phyloP scores from a whole-genome alignment of 1,140 invertebrate genomes.

The Drosophila asahinai region DNA sequence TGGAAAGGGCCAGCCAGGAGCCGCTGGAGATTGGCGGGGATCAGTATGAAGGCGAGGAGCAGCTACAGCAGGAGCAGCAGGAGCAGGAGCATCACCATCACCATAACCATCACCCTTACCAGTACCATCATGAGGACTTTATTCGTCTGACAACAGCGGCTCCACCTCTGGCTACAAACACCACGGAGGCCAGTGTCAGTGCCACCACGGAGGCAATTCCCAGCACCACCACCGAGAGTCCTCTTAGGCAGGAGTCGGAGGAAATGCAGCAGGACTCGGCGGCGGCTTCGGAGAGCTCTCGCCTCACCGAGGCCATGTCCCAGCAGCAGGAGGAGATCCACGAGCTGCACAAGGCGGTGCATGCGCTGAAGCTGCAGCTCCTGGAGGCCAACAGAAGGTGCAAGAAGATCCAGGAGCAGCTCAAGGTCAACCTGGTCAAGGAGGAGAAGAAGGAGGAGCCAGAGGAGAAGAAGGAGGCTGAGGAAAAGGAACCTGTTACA shows the following conservation, averaged over 20 bases:
- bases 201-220: not conserved
- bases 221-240: not conserved
- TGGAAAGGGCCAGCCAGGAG: constrained; percentile 69
- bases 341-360: constrained; percentile 11
- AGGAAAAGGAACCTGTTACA: not conserved
- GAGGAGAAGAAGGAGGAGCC: not conserved
- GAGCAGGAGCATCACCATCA: not conserved
- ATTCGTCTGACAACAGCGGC: constrained; percentile 6
- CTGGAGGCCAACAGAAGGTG: constrained; percentile 9
- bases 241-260: not conserved
- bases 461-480: too few relatives aligned
- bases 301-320: not conserved
- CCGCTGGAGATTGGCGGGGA: constrained; percentile 72
- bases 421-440: constrained; percentile 3
- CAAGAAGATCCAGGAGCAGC: constrained; percentile 2
- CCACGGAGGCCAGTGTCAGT: not conserved
- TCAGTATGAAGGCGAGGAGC: constrained; percentile 39
- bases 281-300: not conserved
- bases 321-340: constrained; percentile 25
- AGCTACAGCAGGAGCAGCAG: not conserved
- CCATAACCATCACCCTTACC: not conserved
- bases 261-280: constrained; percentile 35
- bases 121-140: constrained; percentile 26
- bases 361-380: constrained; percentile 16
- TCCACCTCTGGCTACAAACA: not conserved